These are phyloP conservation scores for Trichogramma pretiosum DNA, from an alignment of 1,140 invertebrate species.

Conservation along the genomic window DNA sequence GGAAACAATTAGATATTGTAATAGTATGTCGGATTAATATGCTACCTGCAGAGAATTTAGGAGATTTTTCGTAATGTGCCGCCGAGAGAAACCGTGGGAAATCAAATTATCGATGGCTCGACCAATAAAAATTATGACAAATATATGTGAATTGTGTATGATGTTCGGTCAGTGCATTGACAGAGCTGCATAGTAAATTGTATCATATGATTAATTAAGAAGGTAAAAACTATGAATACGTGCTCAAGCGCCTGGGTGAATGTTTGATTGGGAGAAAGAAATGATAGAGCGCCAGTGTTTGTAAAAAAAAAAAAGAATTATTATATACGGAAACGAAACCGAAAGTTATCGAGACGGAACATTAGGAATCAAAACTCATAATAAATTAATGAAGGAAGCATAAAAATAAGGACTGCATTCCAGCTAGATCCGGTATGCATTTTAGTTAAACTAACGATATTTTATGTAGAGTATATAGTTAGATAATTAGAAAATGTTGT, in stretches of 20 bases:
- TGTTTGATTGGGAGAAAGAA: conserved; percentile 5
- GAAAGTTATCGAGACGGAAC: conserved; percentile 7
- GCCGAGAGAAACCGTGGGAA: conserved; percentile 43
- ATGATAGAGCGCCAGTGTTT: neutral
- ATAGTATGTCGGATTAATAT: no score
- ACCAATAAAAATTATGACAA: conserved; percentile 43
- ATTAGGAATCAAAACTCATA: conserved; percentile 26
- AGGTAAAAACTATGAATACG: conserved; percentile 4
- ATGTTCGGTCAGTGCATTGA: conserved; percentile 39
- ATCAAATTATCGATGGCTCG: conserved; percentile 47
- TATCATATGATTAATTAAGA: conserved; percentile 23
- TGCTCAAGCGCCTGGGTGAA: conserved; percentile 6
- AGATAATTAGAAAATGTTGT: conserved; percentile 43
- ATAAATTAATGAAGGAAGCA: conserved; percentile 22
- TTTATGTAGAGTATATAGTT: conserved; percentile 49
- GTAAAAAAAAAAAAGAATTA: conserved; percentile 2
- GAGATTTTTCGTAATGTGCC: no score
- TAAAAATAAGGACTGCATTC: conserved; percentile 44
- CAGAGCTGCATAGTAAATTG: conserved; percentile 34
- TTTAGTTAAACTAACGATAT: conserved; percentile 48
- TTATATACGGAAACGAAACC: conserved; percentile 4
- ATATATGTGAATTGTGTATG: conserved; percentile 41
- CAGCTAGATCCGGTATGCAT: conserved; percentile 43
- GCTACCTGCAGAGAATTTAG: no score
- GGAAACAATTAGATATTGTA: no score